phyloP scores from a whole-genome alignment of 2,797 vertebrate genomes.

The Lacerta bilineata region DNA sequence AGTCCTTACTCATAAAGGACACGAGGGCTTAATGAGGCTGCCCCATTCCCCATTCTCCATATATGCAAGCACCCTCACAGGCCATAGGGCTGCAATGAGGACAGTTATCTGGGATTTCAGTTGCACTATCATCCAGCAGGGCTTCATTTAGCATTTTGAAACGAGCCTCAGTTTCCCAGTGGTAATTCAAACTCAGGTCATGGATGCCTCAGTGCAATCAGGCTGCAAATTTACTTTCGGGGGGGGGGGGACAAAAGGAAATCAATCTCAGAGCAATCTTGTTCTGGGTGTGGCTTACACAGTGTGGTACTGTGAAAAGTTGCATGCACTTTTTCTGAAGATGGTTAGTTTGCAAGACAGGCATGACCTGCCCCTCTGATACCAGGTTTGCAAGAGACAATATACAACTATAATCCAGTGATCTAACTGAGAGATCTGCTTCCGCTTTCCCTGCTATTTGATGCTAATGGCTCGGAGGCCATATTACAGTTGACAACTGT shows the following conservation, averaged over 20 bases:
- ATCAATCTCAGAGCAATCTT: not conserved
- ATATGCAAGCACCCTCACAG: not conserved
- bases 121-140: not conserved
- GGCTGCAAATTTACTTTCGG: not conserved
- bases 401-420: not conserved
- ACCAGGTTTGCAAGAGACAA: not conserved
- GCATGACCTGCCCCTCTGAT: not conserved
- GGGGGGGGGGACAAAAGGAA: not conserved
- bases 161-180: not conserved
- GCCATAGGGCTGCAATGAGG: not conserved
- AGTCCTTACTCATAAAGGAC: no score
- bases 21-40: no score
- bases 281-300: not conserved
- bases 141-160: not conserved
- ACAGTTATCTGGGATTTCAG: not conserved
- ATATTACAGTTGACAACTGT: no score
- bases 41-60: not conserved
- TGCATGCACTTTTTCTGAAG: not conserved
- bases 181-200: not conserved
- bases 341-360: not conserved
- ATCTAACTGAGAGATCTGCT: not conserved
- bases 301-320: not conserved
- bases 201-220: no score
- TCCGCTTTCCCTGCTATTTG: not conserved
- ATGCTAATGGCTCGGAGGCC: no score